Evolutionary conservation across 2,888 invertebrate species (phyloP), one percentile per base, ranked within the genome.

Genomic region (Ectobius pallidus): DNA sequence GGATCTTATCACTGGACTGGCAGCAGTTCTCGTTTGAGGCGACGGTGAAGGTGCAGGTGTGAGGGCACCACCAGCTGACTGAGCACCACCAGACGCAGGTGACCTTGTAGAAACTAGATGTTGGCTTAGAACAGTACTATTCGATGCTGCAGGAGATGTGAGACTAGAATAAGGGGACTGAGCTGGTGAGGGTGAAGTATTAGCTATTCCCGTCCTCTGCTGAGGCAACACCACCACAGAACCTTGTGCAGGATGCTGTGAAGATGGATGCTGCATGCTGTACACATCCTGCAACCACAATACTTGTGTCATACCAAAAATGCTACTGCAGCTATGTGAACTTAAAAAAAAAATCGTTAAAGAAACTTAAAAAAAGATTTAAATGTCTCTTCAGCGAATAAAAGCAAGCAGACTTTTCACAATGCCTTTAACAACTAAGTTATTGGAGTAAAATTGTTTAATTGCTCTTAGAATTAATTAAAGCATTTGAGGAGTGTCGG

Each of bases 1-100:
- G 67, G 78, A 65, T 68, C 52, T 71, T 73, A 70, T 75, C 79
- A 74, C 81, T 80, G 9, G 82, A n/a, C 71, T 71, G 16, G 72
- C 72, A 67, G 69, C 72, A 52, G 75, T 68, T 34, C 74, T 62
- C 20, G 71, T 73, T 62, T 75, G 75, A 20, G 74, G 75, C 7
- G 73, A 73, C 9, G 76, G 76, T 16, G 74, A 74, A 18, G 76
- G 71, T 1, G 76, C 76, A 9, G 76, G 74, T 25, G 76, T 76
- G 20, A 76, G 71, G 25, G 75, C 71, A n/a, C 72, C 70, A 25
- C 65, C 72, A 63, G 71, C 42, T n/a, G 30, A 14, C 30, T 58
- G 58, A 2, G 58, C 32, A n/a, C 58, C 58, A 22, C 39, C 55
- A 16, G 44, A 49, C 11, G 62, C 46, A 22, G 71, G 70, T 18